These are phyloP conservation scores for Alviniconcha marisindica DNA, from an alignment of 1,140 invertebrate species.

Conservation along the genomic window DNA sequence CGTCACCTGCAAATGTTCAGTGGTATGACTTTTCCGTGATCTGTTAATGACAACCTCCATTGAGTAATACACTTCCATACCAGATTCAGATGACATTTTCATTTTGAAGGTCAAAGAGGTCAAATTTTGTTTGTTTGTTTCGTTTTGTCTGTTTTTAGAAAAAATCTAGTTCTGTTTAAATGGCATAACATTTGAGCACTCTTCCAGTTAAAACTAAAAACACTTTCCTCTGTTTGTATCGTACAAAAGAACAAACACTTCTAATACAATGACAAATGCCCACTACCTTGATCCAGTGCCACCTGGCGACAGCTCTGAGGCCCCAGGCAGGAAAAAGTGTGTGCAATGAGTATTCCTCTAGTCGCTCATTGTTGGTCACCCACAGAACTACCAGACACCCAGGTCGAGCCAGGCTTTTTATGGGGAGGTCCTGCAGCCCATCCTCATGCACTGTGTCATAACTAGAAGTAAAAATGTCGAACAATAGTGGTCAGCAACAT, in stretches of 20 bases:
- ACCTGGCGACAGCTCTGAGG: conserved; percentile 83
- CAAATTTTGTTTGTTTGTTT: too few relatives aligned
- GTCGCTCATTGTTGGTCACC: conserved; percentile 76
- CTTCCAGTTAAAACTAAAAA: too few relatives aligned
- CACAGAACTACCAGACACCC: conserved; percentile 59
- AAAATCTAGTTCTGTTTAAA: too few relatives aligned
- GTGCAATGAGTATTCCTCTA: conserved; percentile 83
- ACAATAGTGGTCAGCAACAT: too few relatives aligned
- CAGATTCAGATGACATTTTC: neutral
- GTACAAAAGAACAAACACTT: too few relatives aligned
- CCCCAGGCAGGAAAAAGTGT: conserved; percentile 88
- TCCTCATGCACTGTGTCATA: conserved; percentile 88
- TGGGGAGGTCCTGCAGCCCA: conserved; percentile 81
- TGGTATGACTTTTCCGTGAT: neutral
- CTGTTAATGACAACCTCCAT: neutral
- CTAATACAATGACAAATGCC: too few relatives aligned
- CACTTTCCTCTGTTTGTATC: neutral
- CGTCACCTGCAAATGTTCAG: conserved; percentile 80
- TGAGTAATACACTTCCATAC: neutral
- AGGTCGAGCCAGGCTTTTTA: conserved; percentile 47
- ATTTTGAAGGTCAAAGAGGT: too few relatives aligned
- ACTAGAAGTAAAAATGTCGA: neutral
- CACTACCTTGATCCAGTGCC: conserved; percentile 93
- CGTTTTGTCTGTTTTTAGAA: too few relatives aligned
- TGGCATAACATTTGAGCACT: too few relatives aligned